Conservation (phyloP, 2,113 vertebrate species). For the Thymallus thymallus region DNA sequence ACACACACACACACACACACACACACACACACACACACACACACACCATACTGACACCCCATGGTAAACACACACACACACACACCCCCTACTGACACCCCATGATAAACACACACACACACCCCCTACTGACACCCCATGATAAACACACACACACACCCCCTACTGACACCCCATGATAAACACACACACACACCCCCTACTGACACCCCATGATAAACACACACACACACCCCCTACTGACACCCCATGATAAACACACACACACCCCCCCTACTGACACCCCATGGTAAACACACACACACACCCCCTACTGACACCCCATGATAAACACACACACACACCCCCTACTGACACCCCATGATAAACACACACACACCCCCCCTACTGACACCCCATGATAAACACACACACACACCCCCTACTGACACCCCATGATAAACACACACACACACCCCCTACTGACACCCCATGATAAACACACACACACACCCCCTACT, state of each 20-base stretch:
- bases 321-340: conserved; percentile 86
- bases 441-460: too few relatives aligned
- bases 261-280: too few relatives aligned
- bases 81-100: conserved; percentile 79
- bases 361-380: conserved; percentile 84
- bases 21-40: too few relatives aligned
- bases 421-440: conserved; percentile 87
- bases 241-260: conserved; percentile 85
- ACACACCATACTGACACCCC: conserved; percentile 85
- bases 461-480: conserved; percentile 84
- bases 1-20: too few relatives aligned
- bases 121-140: conserved; percentile 83
- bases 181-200: too few relatives aligned
- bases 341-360: conserved; percentile 82
- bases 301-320: too few relatives aligned
- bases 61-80: conserved; percentile 84
- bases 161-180: conserved; percentile 88
- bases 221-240: too few relatives aligned
- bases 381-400: conserved; percentile 85
- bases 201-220: conserved; percentile 85
- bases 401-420: too few relatives aligned
- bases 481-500: too few relatives aligned
- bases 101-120: conserved; percentile 86
- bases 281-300: conserved; percentile 85
- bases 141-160: too few relatives aligned